Percentiles rank a stretch among this genome's conserved stretches.
These are phyloP conservation scores for Onchidella celtica DNA, from an alignment of 2,888 invertebrate species.

Conservation along the genomic window DNA sequence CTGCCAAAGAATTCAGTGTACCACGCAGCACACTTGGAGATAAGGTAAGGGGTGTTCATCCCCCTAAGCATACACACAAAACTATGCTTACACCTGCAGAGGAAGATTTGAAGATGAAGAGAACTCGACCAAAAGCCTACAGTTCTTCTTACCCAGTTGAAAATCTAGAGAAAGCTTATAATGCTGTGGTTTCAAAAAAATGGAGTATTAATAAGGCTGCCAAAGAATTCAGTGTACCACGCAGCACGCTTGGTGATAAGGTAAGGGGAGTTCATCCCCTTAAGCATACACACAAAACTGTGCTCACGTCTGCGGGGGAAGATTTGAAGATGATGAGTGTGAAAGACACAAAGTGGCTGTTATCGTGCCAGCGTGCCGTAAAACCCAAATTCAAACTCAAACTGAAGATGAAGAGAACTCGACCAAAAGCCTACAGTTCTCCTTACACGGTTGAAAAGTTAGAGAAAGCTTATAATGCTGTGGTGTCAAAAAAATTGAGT, in stretches of 20 bases:
- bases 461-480: background rate
- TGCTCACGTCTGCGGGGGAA: too few relatives aligned
- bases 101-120: too few relatives aligned
- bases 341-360: too few relatives aligned
- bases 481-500: background rate
- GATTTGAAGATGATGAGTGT: too few relatives aligned
- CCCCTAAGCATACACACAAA: background rate
- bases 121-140: too few relatives aligned
- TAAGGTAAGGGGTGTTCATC: background rate
- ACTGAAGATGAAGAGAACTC: background rate
- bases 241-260: background rate
- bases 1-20: background rate
- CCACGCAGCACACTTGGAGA: background rate
- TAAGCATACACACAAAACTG: background rate
- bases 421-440: background rate
- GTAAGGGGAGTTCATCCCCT: background rate
- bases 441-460: background rate
- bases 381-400: too few relatives aligned
- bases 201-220: background rate
- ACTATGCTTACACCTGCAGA: background rate
- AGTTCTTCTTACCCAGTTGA: background rate
- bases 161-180: background rate
- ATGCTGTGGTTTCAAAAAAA: background rate
- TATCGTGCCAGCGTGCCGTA: too few relatives aligned
- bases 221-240: background rate